Percentiles rank a stretch among this genome's conserved stretches.
Conservation (phyloP, 2,113 vertebrate genomes). For the Zeus faber region DNA sequence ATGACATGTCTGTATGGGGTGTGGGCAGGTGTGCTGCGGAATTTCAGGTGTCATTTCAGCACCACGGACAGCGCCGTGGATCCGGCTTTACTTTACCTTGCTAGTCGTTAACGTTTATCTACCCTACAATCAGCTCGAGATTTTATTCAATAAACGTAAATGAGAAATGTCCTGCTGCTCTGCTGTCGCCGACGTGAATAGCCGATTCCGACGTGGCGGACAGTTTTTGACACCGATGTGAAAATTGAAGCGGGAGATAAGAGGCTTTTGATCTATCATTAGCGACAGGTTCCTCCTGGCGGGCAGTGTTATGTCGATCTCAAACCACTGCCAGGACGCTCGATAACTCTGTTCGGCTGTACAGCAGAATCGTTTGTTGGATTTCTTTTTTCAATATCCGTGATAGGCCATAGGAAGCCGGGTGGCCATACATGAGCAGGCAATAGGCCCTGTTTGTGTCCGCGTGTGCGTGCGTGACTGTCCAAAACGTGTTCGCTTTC, state of each 20-base stretch:
- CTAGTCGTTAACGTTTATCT: not conserved
- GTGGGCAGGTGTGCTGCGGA: not conserved
- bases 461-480: not conserved
- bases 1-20: too few relatives aligned
- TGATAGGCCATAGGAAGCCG: too few relatives aligned
- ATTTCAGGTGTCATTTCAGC: constrained; percentile 54
- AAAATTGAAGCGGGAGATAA: constrained; percentile 25
- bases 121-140: not conserved
- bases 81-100: constrained; percentile 19
- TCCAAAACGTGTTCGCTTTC: not conserved
- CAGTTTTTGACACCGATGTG: constrained; percentile 45
- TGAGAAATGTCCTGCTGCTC: not conserved
- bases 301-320: too few relatives aligned
- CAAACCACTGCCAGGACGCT: too few relatives aligned
- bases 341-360: too few relatives aligned
- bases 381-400: too few relatives aligned
- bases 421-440: constrained; percentile 20
- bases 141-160: too few relatives aligned
- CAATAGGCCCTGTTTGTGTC: not conserved
- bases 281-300: too few relatives aligned
- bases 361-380: too few relatives aligned
- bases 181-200: constrained; percentile 26
- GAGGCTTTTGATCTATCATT: too few relatives aligned
- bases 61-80: constrained; percentile 68
- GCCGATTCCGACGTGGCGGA: constrained; percentile 18